A percentile compares a stretch with the other conserved stretches of the same genome.
phyloP scores from a whole-genome alignment of 2,113 vertebrate genomes.

The Anolis sagrei region DNA sequence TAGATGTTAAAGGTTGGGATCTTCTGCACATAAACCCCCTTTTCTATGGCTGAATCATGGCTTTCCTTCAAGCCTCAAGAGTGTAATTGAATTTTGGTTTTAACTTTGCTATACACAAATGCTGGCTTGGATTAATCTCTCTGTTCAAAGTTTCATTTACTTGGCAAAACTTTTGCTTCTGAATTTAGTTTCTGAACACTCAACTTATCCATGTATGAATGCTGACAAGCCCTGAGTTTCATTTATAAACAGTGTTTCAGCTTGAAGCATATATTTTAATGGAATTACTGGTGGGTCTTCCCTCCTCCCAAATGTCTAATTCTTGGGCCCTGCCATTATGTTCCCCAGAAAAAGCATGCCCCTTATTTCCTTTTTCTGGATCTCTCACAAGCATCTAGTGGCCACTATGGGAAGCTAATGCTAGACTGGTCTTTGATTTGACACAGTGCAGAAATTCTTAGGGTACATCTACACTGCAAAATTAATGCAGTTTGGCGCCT shows the following conservation, averaged over 20 bases:
- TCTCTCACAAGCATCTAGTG: neutral
- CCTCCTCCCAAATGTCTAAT: neutral
- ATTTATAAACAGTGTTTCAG: neutral
- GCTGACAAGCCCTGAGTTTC: too few relatives aligned
- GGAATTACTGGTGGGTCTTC: neutral
- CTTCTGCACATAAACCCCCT: neutral
- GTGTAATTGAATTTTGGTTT: constrained; percentile 22
- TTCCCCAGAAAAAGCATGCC: neutral
- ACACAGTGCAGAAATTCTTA: neutral
- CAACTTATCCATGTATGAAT: neutral
- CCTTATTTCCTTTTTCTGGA: neutral
- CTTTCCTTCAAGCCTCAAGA: constrained; percentile 7
- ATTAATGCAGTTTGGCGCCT: too few relatives aligned
- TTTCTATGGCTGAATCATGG: neutral
- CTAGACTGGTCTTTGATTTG: neutral
- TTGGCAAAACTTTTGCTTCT: neutral
- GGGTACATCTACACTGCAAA: too few relatives aligned
- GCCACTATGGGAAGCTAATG: neutral
- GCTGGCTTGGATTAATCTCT: constrained; percentile 3
- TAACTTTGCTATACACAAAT: constrained; percentile 15
- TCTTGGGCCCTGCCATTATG: neutral
- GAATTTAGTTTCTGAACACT: neutral
- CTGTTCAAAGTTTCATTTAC: neutral
- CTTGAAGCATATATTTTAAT: neutral
- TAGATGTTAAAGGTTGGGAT: neutral